Percentiles rank a stretch among this genome's conserved stretches.
phyloP scores from a whole-genome alignment of 1,140 invertebrate species.

The Elymnias hypermnestra region DNA sequence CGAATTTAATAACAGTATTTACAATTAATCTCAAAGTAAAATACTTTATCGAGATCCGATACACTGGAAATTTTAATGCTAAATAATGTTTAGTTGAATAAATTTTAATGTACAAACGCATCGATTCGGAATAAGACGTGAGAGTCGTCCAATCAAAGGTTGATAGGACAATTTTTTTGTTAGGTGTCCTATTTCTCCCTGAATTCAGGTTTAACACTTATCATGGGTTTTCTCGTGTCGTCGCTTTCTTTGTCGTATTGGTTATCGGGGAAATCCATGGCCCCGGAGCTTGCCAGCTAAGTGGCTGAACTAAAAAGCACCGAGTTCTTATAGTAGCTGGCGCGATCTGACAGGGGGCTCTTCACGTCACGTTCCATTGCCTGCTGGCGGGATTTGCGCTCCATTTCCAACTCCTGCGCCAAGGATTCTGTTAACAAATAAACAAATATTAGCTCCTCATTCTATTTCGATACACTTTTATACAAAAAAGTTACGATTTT shows the following conservation, averaged over 20 bases:
- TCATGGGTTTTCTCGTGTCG: conserved; percentile 68
- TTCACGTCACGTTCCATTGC: conserved; percentile 88
- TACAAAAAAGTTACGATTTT: too few relatives aligned
- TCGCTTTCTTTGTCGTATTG: conserved; percentile 45
- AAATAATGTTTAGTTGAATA: conserved; percentile 42
- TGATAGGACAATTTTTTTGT: conserved; percentile 5
- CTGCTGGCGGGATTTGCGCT: conserved; percentile 88
- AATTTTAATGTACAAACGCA: conserved; percentile 38
- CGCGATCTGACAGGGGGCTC: conserved; percentile 87
- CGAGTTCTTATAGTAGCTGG: conserved; percentile 90
- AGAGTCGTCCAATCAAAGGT: conserved; percentile 8
- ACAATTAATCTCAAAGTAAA: conserved; percentile 65
- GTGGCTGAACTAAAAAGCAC: conserved; percentile 90
- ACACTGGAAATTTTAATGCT: conserved; percentile 42
- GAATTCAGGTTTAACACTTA: conserved; percentile 75
- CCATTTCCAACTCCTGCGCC: conserved; percentile 89
- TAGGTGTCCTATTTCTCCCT: conserved; percentile 56
- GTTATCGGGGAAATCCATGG: conserved; percentile 43
- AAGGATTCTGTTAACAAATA: conserved; percentile 82
- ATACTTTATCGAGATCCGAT: conserved; percentile 58
- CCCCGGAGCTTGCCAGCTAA: conserved; percentile 79
- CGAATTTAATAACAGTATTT: conserved; percentile 66
- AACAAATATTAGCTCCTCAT: conserved; percentile 11
- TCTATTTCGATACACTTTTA: neutral
- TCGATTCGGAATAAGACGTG: conserved; percentile 22